Conservation (phyloP, 2,888 invertebrate species). For the Nezara viridula region DNA sequence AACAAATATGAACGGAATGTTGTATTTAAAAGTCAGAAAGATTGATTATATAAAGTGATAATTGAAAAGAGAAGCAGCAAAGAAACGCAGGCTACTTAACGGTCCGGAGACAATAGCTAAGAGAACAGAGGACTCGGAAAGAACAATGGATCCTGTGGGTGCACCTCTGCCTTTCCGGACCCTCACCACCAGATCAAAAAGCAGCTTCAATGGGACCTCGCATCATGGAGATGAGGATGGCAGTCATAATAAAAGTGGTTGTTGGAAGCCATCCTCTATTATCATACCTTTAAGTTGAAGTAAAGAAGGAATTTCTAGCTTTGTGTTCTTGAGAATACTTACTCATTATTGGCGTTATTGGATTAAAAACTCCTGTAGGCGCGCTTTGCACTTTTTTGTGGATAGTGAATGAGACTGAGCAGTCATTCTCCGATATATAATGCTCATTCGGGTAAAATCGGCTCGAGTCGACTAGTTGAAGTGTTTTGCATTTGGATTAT, state of each 20-base stretch:
- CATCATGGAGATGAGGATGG: background rate
- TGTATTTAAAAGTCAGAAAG: background rate
- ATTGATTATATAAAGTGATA: background rate
- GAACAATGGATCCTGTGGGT: background rate
- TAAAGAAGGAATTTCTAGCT: no score
- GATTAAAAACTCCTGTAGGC: no score
- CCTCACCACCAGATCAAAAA: slow-evolving; percentile 8
- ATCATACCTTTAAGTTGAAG: background rate
- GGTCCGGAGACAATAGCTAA: background rate
- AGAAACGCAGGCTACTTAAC: slow-evolving; percentile 44
- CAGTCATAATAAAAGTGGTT: background rate
- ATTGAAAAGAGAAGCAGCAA: slow-evolving; percentile 5
- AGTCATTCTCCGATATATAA: no score
- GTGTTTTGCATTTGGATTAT: no score
- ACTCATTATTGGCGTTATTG: no score
- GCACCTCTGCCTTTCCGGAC: background rate
- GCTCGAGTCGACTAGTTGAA: no score
- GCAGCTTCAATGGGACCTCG: background rate
- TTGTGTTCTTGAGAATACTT: no score
- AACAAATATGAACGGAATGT: background rate
- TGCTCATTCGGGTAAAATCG: no score
- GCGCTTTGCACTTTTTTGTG: no score
- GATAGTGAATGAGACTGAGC: no score
- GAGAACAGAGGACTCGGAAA: background rate
- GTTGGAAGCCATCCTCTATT: background rate